Conservation (phyloP, 2,888 invertebrate species). For the Patella caerulea region DNA sequence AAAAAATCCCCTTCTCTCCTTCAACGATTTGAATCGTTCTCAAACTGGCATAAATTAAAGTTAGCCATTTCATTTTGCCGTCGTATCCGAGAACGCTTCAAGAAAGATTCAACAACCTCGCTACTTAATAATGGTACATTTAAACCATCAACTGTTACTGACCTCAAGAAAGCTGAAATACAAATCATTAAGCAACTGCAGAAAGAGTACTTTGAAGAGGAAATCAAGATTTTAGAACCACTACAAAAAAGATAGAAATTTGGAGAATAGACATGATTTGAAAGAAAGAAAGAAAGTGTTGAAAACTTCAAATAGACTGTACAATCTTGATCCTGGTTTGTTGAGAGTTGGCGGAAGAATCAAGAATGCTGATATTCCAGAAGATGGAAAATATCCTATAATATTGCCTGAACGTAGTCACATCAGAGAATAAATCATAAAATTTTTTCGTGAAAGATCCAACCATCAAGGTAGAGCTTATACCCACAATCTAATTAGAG, state of each 20-base stretch:
- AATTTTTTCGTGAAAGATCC: conserved; percentile 7
- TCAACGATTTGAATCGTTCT: background rate
- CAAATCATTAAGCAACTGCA: background rate
- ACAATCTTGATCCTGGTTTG: conserved; percentile 15
- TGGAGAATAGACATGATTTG: background rate
- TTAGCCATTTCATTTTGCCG: background rate
- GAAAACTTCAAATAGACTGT: background rate
- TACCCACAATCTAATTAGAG: background rate
- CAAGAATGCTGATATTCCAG: background rate
- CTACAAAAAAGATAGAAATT: too few species aligned
- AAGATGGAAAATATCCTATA: conserved; percentile 15
- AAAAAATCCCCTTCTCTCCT: background rate
- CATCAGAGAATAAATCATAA: conserved; percentile 15
- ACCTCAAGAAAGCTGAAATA: background rate
- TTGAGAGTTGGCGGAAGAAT: conserved; percentile 16
- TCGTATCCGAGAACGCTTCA: background rate
- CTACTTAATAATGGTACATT: background rate
- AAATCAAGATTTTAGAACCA: background rate
- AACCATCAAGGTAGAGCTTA: background rate
- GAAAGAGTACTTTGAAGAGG: background rate
- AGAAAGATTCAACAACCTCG: background rate
- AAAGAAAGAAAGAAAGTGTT: background rate
- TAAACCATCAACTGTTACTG: background rate
- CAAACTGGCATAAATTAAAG: background rate
- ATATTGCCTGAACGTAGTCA: conserved; percentile 17